These are phyloP conservation scores for Leiothrix lutea DNA, from an alignment of 2,113 vertebrate species.

Conservation along the genomic window DNA sequence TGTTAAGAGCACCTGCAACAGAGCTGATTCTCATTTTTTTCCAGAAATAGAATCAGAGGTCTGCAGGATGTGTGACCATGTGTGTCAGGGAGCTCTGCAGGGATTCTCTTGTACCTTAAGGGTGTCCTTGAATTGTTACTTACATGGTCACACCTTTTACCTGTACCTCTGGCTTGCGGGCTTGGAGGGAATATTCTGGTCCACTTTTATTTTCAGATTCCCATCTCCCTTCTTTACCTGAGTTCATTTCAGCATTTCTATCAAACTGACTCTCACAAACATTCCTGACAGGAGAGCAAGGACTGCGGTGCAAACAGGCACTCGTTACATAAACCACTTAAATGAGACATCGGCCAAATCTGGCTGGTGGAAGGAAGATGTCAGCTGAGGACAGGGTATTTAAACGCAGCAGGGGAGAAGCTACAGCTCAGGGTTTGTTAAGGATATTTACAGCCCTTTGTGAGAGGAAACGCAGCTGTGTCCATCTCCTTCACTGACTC, in stretches of 20 bases:
- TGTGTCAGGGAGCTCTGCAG: background rate
- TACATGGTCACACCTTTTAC: background rate
- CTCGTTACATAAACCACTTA: slow-evolving; percentile 40
- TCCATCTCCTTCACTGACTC: background rate
- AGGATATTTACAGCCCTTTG: slow-evolving; percentile 51
- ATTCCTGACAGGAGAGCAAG: background rate
- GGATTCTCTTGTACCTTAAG: background rate
- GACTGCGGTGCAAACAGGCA: background rate
- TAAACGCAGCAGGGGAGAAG: background rate
- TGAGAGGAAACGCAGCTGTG: slow-evolving; percentile 77
- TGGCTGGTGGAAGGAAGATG: background rate
- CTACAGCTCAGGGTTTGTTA: background rate
- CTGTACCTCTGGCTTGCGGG: background rate
- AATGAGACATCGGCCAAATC: background rate
- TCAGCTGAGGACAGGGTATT: slow-evolving; percentile 20
- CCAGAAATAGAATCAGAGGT: background rate
- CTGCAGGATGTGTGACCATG: background rate
- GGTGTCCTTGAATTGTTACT: background rate
- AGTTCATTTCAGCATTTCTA: background rate
- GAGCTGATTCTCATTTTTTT: background rate
- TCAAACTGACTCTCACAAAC: background rate
- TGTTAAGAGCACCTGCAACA: background rate
- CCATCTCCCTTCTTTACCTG: background rate
- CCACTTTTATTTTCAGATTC: background rate
- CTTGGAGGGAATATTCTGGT: background rate